Evolutionary conservation across 2,888 invertebrate genomes (phyloP).

Genomic region (Cryptocephalus primarius): DNA sequence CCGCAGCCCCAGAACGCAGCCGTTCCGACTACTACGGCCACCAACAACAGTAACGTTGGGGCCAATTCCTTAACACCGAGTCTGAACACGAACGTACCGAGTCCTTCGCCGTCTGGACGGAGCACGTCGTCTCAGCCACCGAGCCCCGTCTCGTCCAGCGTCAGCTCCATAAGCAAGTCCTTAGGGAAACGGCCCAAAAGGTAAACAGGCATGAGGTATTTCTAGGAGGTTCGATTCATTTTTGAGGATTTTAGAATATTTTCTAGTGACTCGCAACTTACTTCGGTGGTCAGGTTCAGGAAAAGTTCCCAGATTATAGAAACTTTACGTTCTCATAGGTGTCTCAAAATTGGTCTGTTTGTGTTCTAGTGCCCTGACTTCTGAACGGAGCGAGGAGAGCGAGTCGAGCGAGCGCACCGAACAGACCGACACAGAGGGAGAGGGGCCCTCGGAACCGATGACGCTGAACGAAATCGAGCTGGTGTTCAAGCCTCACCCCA

Average conservation of each 20-base stretch:
- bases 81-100: conserved; percentile 8
- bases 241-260: no score
- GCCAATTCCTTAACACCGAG: no score
- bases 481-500: conserved; percentile 93
- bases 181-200: conserved; percentile 59
- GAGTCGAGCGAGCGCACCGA: conserved; percentile 59
- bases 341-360: no score
- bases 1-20: no score
- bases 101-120: conserved; percentile 52
- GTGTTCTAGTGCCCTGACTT: conserved; percentile 29
- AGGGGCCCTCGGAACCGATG: conserved; percentile 63
- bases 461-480: conserved; percentile 87
- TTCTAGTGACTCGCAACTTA: no score
- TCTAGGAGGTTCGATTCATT: no score
- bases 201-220: conserved; percentile 1
- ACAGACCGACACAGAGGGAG: conserved; percentile 64
- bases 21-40: no score
- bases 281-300: no score
- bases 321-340: no score
- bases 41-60: no score
- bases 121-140: conserved; percentile 50
- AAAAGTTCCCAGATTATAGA: no score
- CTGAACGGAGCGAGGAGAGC: conserved; percentile 51
- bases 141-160: conserved; percentile 61
- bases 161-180: conserved; percentile 55